Evolutionary conservation across 2,797 vertebrate genomes (phyloP), one percentile per base, ranked within the genome.

Genomic region (Acrossocheilus fasciatus): DNA sequence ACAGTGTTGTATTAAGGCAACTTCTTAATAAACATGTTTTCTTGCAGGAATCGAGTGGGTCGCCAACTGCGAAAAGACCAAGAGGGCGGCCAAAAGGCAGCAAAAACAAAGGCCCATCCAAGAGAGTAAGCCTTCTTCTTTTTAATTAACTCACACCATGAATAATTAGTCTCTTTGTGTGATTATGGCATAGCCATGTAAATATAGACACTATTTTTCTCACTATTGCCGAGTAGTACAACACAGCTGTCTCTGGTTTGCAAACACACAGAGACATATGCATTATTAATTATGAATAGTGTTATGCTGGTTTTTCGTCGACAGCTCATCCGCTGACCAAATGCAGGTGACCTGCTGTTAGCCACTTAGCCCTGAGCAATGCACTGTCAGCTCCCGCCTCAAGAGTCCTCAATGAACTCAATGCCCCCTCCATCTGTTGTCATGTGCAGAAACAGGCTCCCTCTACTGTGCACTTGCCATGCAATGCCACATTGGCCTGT

Each of bases 41-140:
- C 15, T 85, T 57, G 88, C 95, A 98, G 96, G 98, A 98, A 84
- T 96, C 97, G 88, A 97, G 96, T 3, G 98, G 97, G 86, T 97
- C 97, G 1, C 90, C 90, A 10, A 87, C 79, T 84, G 69, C 81
- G 12, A 91, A 90, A 85, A 87, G 85, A 78, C 88, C 89, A 43
- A 90, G 89, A 88, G 90, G 90, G 23, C 83, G 90, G 54, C 90
- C 90, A 73, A 91, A 91, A 77, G 90, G 90, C 68, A 98, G 98
- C 95, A 99, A 97, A 94, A 99, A 98, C 94, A 98, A 98, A 95
- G 84, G 94, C 17, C 76, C 89, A 12, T 66, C 93, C 26, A 98
- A 98, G 95, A 97, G 97, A 95, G 98, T 98, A 94, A 95, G 89
- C 64, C 36, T 26, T 66, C 17, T 14, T 50, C 26, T 34, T 84